Conservation (phyloP, 2,888 invertebrate species). For the Noctuana brunneofusca region DNA sequence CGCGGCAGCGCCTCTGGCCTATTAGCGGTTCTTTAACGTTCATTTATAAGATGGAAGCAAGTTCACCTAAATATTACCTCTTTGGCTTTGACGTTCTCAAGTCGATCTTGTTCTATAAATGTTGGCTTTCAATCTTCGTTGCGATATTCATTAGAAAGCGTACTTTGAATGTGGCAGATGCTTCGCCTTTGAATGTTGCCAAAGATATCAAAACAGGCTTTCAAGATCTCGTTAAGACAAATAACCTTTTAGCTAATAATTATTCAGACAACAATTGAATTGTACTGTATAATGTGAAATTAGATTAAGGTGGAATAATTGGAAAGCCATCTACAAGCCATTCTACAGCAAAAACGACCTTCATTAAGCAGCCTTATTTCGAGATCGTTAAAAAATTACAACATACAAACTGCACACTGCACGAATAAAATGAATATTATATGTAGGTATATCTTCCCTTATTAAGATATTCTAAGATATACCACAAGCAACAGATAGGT, state of each 20-base stretch:
- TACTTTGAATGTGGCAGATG: constrained; percentile 20
- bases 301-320: not conserved
- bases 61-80: constrained; percentile 7
- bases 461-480: not conserved
- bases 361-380: no score
- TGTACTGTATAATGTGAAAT: not conserved
- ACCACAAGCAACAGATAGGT: not conserved
- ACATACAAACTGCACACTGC: no score
- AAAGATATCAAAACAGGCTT: constrained; percentile 15
- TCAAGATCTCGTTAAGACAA: constrained; percentile 17
- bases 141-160: constrained; percentile 27
- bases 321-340: not conserved
- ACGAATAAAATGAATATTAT: no score
- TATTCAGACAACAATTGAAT: constrained; percentile 3
- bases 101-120: constrained; percentile 28
- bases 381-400: no score
- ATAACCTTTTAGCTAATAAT: constrained; percentile 10
- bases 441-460: not conserved
- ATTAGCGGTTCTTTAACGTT: constrained; percentile 1
- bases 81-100: constrained; percentile 11
- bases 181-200: constrained; percentile 23
- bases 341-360: not conserved
- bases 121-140: constrained; percentile 30
- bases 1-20: not conserved
- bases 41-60: not conserved